A percentile compares a stretch with the other conserved stretches of the same genome.
phyloP scores from a whole-genome alignment of 2,888 invertebrate species.

The Bembecia ichneumoniformis region DNA sequence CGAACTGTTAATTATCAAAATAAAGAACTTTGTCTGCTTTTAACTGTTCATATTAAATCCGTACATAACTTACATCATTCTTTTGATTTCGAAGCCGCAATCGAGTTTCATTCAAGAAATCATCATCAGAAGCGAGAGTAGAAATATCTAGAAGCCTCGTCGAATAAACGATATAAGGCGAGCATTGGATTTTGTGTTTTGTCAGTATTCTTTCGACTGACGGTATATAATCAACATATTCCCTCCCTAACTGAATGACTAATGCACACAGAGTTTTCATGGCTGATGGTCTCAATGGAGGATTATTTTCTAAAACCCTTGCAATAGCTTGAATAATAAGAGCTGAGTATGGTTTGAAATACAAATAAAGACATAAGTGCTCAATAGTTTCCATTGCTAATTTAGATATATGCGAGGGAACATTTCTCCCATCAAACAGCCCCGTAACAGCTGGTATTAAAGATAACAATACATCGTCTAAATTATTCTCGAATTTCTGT shows the following conservation, averaged over 20 bases:
- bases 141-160: conserved; percentile 82
- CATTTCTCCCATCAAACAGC: conserved; percentile 89
- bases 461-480: conserved; percentile 95
- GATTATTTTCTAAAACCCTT: conserved; percentile 85
- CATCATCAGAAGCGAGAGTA: conserved; percentile 83
- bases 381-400: conserved; percentile 89
- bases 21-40: no score
- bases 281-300: conserved; percentile 82
- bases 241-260: conserved; percentile 89
- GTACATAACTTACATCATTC: conserved; percentile 71
- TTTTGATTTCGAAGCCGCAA: conserved; percentile 79
- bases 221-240: conserved; percentile 93
- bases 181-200: conserved; percentile 85
- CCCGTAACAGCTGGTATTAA: conserved; percentile 94
- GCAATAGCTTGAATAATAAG: conserved; percentile 94
- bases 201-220: conserved; percentile 88
- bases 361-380: conserved; percentile 88
- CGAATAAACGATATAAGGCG: conserved; percentile 84
- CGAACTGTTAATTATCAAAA: no score
- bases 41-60: no score
- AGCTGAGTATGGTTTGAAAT: conserved; percentile 93
- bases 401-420: conserved; percentile 81
- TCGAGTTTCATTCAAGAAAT: conserved; percentile 76
- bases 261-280: conserved; percentile 94
- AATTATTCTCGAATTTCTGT: conserved; percentile 93